Conservation (phyloP, 2,797 vertebrate species). For the Danio aesculapii region DNA sequence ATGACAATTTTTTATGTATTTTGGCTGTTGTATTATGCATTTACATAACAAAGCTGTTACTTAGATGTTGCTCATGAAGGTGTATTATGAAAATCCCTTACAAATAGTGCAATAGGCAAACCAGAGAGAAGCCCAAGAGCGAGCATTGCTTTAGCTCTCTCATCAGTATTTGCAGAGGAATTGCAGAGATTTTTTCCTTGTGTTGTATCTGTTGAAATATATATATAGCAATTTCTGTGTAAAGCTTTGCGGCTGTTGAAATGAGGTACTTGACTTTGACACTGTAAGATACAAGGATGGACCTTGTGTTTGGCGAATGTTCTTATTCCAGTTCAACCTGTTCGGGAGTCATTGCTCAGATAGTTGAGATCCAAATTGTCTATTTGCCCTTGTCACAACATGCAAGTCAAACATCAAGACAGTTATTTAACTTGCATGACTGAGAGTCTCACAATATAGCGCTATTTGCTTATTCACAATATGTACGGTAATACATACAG, state of each 20-base stretch:
- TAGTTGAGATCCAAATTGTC: neutral
- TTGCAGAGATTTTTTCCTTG: neutral
- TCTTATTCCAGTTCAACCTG: constrained; percentile 49
- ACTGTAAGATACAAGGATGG: constrained; percentile 4
- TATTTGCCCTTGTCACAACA: constrained; percentile 19
- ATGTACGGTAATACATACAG: neutral
- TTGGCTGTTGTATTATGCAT: too few species aligned
- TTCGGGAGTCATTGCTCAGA: constrained; percentile 37
- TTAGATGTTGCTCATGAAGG: neutral
- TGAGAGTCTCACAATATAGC: neutral
- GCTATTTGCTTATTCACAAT: neutral
- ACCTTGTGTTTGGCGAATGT: constrained; percentile 27
- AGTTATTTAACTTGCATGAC: neutral
- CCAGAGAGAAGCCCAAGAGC: neutral
- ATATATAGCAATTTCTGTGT: constrained; percentile 2
- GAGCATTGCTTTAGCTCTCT: neutral
- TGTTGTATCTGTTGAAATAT: constrained; percentile 3
- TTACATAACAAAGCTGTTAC: neutral
- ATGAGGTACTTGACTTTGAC: constrained; percentile 6
- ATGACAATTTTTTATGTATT: too few species aligned
- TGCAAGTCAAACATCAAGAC: constrained; percentile 15
- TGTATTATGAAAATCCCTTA: neutral
- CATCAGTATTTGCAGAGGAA: neutral
- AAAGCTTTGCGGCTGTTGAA: constrained; percentile 18
- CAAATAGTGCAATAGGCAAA: neutral